phyloP scores from a whole-genome alignment of 2,797 vertebrate species.

The Taenioides sp. region DNA sequence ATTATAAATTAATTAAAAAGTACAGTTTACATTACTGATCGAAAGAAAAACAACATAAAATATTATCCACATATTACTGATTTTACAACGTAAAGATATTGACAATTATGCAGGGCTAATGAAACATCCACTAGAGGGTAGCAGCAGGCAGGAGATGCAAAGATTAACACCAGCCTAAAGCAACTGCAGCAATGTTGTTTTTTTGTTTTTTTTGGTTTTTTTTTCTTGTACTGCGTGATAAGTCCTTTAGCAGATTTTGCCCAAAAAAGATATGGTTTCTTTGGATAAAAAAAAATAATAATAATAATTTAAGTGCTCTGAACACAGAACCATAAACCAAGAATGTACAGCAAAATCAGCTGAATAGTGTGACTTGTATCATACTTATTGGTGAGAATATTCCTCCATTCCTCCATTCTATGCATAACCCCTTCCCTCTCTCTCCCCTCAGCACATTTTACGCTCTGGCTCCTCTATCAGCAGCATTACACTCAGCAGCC shows the following conservation, averaged over 20 bases:
- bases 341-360: neutral
- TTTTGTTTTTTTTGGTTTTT: neutral
- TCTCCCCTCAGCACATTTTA: slow-evolving; percentile 26
- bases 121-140: slow-evolving; percentile 56
- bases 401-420: slow-evolving; percentile 31
- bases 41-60: no score
- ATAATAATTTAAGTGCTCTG: no score
- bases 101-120: neutral
- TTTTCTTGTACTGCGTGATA: neutral
- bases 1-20: neutral
- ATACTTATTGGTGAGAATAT: slow-evolving; percentile 31
- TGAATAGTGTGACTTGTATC: slow-evolving; percentile 19
- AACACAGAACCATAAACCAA: neutral
- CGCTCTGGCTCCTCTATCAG: slow-evolving; percentile 21
- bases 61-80: no score
- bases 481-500: slow-evolving; percentile 30
- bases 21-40: no score
- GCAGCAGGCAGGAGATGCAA: neutral
- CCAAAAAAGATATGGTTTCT: neutral
- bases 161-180: neutral
- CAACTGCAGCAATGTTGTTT: neutral
- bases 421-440: slow-evolving; percentile 45
- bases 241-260: neutral
- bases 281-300: neutral
- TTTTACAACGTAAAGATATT: neutral